Evolutionary conservation across 2,113 vertebrate species (phyloP), one percentile per base, ranked within the genome.

Genomic region (Prinia subflava): DNA sequence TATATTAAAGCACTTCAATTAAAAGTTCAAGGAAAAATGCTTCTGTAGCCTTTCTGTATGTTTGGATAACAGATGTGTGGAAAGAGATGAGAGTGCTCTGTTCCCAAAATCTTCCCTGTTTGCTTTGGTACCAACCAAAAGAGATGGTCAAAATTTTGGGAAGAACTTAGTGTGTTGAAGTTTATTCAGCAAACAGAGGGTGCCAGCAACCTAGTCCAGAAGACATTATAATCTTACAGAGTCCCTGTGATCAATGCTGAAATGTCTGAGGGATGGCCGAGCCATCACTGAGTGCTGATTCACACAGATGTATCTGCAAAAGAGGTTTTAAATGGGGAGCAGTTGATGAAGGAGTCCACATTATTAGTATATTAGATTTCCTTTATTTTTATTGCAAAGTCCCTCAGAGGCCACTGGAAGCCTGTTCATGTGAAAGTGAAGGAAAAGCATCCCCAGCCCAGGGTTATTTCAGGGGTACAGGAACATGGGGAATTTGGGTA

Each of bases 1-100:
- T 68, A 86, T 79, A 90, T 92, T 87, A 91, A 97, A 95, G 74
- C 91, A 96, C 65, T 91, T 83, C 83, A 73, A 47, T 93, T 96
- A 94, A 96, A 97, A 93, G 77, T 82, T 83, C 62, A 60, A 87
- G 37, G n/a, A 81, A 87, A 94, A 90, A 77, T 24, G 18, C 25
- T 60, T 47, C 41, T n/a, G 52, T 60, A 89, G 62, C 56, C 67
- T 82, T 83, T 83, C 35, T 83, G 37, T 63, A 42, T 70, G 18
- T 50, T 70, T 70, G 56, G 49, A 69, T 69, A 92, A 81, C 33
- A 74, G 25, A 70, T 25, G 10, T 18, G 35, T 79, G n/a, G 49
- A 62, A 90, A 60, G 37, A 44, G 15, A 74, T 4, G 16, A 18
- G 24, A 42, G 13, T 2, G 4, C 25, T 39, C 22, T 68, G 49